Conservation (phyloP, 2,797 vertebrate species). For the Luscinia megarhynchos region DNA sequence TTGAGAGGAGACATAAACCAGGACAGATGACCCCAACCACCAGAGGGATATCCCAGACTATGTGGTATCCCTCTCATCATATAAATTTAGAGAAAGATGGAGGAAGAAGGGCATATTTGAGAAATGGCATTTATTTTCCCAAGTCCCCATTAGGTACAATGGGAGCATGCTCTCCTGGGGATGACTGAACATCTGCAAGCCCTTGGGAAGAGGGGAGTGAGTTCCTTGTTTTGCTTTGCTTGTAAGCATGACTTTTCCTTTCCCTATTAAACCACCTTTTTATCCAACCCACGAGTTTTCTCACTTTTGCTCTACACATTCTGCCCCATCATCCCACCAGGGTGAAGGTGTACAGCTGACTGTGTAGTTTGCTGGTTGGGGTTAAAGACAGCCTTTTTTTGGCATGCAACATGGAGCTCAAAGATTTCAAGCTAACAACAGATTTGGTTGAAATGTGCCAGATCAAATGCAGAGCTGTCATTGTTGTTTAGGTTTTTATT, state of each 20-base stretch:
- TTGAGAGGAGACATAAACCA: neutral
- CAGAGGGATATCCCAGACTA: neutral
- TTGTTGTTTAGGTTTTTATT: neutral
- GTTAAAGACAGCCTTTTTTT: neutral
- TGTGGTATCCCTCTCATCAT: neutral
- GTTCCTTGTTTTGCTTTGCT: neutral
- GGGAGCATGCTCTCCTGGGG: neutral
- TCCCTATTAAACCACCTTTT: neutral
- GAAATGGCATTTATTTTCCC: neutral
- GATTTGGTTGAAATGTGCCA: neutral
- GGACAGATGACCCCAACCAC: neutral
- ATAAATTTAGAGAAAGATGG: neutral
- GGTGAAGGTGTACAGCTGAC: neutral
- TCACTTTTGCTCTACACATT: neutral
- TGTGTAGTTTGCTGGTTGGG: neutral
- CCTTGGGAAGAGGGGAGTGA: neutral
- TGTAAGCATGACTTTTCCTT: neutral
- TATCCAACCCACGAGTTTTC: neutral
- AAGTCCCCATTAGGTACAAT: neutral
- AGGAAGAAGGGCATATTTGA: accelerated
- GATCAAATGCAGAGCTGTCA: neutral
- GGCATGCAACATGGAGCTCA: accelerated
- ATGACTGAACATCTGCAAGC: neutral
- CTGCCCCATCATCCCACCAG: neutral
- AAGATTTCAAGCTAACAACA: neutral